Evolutionary conservation across 2,888 invertebrate genomes (phyloP), one percentile per base, ranked within the genome.

Genomic region (Sinhomidia bicolor): DNA sequence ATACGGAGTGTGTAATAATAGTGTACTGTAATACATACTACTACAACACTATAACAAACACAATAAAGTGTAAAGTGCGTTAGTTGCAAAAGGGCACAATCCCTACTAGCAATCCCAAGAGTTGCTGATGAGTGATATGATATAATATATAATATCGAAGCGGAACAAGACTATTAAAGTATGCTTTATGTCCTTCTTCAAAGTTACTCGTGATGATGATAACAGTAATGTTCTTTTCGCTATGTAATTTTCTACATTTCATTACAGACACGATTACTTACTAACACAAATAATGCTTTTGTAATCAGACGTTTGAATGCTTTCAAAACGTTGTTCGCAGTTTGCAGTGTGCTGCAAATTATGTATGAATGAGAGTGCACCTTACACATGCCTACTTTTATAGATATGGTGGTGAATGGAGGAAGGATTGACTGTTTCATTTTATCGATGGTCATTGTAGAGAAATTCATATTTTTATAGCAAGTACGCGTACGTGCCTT

Each of bases 251-350:
- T 79, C 65, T 65, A 14, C 20, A 51, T 65, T 54, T 51, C 80
- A 82, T 83, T 83, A 60, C 60, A 83, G 44, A 57, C 83, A 83
- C 71, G 57, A 65, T 83, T 83, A 74, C 83, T 83, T 74, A 83
- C 83, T 83, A 83, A 83, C 83, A 83, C 83, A 83, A 68, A 74
- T 83, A 41, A 23, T 51, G 29, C 10, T 10, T 54, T 36, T 68
- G 51, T 81, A 23, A 74, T 83, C 83, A 41, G 6, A 5, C 36
- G 26, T 44, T 20, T 74, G n/a, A n/a, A 26, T 83, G 57, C 60
- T 83, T 71, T 74, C 29, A 54, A 71, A 71, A 54, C n/a, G 57
- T 9, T 65, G 57, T 60, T 71, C 60, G 74, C 57, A 83, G 74
- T 74, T n/a, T n/a, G n/a, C n/a, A n/a, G 74, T 71, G 54, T 17